Evolutionary conservation across 1,140 invertebrate genomes (phyloP).

Genomic region (Magallana angulata): DNA sequence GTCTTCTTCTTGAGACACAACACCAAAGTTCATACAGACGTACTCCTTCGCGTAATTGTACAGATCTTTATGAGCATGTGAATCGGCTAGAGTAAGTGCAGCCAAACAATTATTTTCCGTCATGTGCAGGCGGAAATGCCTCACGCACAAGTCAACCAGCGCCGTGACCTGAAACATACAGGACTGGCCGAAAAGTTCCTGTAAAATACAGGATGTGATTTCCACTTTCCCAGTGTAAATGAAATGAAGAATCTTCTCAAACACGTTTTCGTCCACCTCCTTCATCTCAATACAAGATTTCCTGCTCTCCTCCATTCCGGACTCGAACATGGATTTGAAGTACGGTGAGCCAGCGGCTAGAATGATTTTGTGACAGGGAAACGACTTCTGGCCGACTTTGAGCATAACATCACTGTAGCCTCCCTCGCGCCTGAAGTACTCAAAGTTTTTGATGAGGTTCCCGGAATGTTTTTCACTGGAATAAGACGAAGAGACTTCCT

Average conservation of each 20-base stretch:
- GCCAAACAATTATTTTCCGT: slow-evolving; percentile 73
- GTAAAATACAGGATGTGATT: slow-evolving; percentile 67
- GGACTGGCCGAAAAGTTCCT: slow-evolving; percentile 74
- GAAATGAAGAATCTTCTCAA: slow-evolving; percentile 73
- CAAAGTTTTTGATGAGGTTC: slow-evolving; percentile 71
- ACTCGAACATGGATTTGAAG: slow-evolving; percentile 76
- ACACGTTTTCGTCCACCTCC: slow-evolving; percentile 71
- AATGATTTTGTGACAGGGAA: slow-evolving; percentile 74
- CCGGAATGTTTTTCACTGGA: slow-evolving; percentile 69
- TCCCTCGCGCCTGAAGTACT: slow-evolving; percentile 67
- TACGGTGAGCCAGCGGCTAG: slow-evolving; percentile 74
- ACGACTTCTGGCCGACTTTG: slow-evolving; percentile 65
- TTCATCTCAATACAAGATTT: slow-evolving; percentile 71
- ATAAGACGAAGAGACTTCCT: slow-evolving; percentile 45
- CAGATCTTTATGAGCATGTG: slow-evolving; percentile 69
- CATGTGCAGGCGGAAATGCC: slow-evolving; percentile 73
- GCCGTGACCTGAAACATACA: slow-evolving; percentile 73
- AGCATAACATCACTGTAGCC: slow-evolving; percentile 74
- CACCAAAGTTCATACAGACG: slow-evolving; percentile 69
- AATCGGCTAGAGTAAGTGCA: slow-evolving; percentile 72
- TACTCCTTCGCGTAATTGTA: slow-evolving; percentile 71
- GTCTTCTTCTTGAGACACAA: slow-evolving; percentile 71
- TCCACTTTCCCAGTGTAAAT: slow-evolving; percentile 75
- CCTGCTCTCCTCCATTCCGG: slow-evolving; percentile 74
- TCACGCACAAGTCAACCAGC: slow-evolving; percentile 72